Percentiles rank a stretch among this genome's conserved stretches.
Conservation (phyloP, 1,140 invertebrate genomes). For the Zophobas atratus region DNA sequence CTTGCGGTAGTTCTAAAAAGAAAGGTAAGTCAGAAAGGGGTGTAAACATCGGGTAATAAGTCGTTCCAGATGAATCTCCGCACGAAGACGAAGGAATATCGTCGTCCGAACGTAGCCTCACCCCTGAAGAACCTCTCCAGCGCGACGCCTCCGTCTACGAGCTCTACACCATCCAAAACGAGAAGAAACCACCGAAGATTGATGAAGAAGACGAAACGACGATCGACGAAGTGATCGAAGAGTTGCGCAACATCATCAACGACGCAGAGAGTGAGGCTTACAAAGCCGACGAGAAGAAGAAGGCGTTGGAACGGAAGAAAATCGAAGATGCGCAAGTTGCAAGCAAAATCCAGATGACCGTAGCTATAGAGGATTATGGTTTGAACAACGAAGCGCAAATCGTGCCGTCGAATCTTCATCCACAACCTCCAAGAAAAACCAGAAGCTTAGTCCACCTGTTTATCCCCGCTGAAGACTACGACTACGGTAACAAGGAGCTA, state of each 20-base stretch:
- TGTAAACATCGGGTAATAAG: background rate
- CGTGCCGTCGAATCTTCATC: slow-evolving; percentile 75
- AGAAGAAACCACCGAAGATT: slow-evolving; percentile 69
- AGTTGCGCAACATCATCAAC: slow-evolving; percentile 87
- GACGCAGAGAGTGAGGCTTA: slow-evolving; percentile 84
- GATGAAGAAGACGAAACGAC: slow-evolving; percentile 86
- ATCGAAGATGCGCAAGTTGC: slow-evolving; percentile 59
- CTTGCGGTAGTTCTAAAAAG: slow-evolving; percentile 48
- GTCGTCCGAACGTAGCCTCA: slow-evolving; percentile 84
- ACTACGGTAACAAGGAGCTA: slow-evolving; percentile 71
- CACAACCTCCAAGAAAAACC: slow-evolving; percentile 73
- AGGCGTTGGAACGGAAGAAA: slow-evolving; percentile 67
- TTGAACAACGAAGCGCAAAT: slow-evolving; percentile 72
- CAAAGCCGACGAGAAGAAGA: slow-evolving; percentile 68
- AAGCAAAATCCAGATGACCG: slow-evolving; percentile 61
- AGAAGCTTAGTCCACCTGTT: slow-evolving; percentile 68
- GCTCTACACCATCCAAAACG: slow-evolving; percentile 74
- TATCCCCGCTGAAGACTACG: slow-evolving; percentile 68
- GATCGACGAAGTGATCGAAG: slow-evolving; percentile 90
- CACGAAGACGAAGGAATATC: slow-evolving; percentile 90
- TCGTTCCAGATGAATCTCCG: slow-evolving; percentile 73
- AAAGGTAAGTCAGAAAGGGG: slow-evolving; percentile 40
- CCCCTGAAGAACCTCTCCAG: slow-evolving; percentile 76
- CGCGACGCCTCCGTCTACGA: slow-evolving; percentile 75
- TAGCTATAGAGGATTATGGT: slow-evolving; percentile 60